Base-by-base conservation (phyloP, 2,888 invertebrate species). In the Molanna angustata region DNA sequence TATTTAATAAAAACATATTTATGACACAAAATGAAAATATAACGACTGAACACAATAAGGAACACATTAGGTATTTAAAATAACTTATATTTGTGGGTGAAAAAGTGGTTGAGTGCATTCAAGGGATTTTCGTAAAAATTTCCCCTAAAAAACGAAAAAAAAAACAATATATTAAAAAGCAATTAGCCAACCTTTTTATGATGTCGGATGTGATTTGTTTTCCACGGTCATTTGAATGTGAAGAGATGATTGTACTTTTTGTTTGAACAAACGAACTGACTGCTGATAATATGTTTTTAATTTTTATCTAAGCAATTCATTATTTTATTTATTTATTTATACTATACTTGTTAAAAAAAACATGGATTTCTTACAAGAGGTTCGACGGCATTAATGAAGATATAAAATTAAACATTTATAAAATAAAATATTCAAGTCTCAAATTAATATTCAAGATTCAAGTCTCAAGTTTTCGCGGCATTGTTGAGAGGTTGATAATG, bases 181-280 rank as follows among this genome's bases (percentile, higher is more conserved):
- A 32, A 40, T 48, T 48, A 48, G 37, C 32, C 21, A 18, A 14
- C 31, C 21, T 39, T 47, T 48, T 27, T 40, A 33, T 11, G 21
- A 21, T 42, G 17, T 17, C 39, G 39, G 48, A 40, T 35, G 48
- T 48, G 48, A 48, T 48, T 48, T 48, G 48, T 48, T 48, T 48
- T 31, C 40, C 40, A 22, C 31, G 17, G 31, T 48, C 32, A 21
- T 48, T 48, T 48, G 48, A 40, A 40, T 48, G 48, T 40, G 21
- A 22, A 20, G 18, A 27, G 11, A 27, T 7, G 11, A 11, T 27
- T 4, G 13, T 11, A 9, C 4, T 27, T 4, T 27, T 27, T 27
- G 11, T 4, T 11, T 27, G 27, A 27, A 27, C 6, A 7, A 7
- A 4, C 4, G 27, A 7, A 7, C 27, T 27, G 27, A 27, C 11